phyloP scores from a whole-genome alignment of 2,888 invertebrate species.

The Drosophila picticornis region DNA sequence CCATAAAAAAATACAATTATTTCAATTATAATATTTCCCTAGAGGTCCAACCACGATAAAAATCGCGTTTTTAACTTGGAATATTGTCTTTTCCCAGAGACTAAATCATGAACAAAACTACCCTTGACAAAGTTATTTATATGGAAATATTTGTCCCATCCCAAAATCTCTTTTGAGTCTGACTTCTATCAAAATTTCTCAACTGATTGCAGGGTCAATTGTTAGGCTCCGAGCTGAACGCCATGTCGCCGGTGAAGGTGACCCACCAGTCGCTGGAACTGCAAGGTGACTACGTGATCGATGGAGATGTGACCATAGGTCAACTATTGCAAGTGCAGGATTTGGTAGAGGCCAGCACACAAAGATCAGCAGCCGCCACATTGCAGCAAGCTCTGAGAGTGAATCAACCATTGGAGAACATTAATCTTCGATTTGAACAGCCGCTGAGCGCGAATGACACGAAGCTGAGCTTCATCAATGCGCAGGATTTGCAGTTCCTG shows the following conservation, averaged over 20 bases:
- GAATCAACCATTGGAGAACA: constrained; percentile 65
- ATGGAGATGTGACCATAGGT: constrained; percentile 86
- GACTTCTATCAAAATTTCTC: background rate
- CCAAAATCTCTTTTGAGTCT: background rate
- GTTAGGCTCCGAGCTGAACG: constrained; percentile 83
- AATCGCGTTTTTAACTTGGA: background rate
- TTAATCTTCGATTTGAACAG: constrained; percentile 75
- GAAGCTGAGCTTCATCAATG: constrained; percentile 85
- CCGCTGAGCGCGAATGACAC: constrained; percentile 82
- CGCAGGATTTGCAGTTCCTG: constrained; percentile 84
- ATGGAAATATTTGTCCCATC: background rate
- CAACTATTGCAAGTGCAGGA: constrained; percentile 81
- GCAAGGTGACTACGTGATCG: constrained; percentile 84
- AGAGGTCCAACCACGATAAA: background rate
- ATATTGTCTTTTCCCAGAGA: background rate
- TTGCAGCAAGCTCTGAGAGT: constrained; percentile 71
- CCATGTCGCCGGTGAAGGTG: constrained; percentile 85
- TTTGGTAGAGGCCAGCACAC: constrained; percentile 61
- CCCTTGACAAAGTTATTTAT: background rate
- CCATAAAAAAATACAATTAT: background rate
- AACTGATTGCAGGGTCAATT: constrained; percentile 84
- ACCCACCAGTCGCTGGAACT: constrained; percentile 85
- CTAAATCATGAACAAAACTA: background rate
- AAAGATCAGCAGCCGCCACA: constrained; percentile 53
- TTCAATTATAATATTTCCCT: background rate